Conservation (phyloP, 2,797 vertebrate species). For the Sternarchorhynchus goeldii region DNA sequence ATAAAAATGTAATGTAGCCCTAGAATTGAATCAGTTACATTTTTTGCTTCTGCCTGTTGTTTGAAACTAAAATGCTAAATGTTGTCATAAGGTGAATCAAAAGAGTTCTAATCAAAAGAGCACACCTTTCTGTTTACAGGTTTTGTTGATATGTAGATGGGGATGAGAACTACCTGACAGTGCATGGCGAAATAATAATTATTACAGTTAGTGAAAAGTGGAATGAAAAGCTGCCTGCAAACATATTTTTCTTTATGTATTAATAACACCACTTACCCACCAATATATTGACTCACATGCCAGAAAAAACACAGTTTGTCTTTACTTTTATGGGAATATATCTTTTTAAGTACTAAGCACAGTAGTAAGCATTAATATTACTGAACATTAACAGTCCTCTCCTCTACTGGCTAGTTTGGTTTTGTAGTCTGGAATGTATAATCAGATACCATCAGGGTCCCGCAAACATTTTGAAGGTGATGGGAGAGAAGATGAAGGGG, state of each 20-base stretch:
- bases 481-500: not conserved
- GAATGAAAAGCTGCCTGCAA: not conserved
- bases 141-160: not conserved
- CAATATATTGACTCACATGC: not conserved
- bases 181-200: not conserved
- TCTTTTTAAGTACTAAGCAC: no score
- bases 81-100: not conserved
- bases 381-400: not conserved
- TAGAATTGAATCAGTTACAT: no score
- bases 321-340: not conserved
- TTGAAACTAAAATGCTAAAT: not conserved
- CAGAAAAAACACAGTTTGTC: not conserved
- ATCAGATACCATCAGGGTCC: not conserved
- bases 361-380: not conserved
- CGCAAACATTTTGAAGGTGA: not conserved
- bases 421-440: not conserved
- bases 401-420: not conserved
- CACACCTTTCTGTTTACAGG: not conserved
- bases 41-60: not conserved
- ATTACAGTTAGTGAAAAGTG: not conserved
- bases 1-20: not conserved
- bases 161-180: not conserved
- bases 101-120: not conserved
- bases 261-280: conserved; percentile 3
- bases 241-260: conserved; percentile 1